These are phyloP conservation scores for Eremobia ochroleuca DNA, from an alignment of 2,888 invertebrate genomes.

Conservation along the genomic window DNA sequence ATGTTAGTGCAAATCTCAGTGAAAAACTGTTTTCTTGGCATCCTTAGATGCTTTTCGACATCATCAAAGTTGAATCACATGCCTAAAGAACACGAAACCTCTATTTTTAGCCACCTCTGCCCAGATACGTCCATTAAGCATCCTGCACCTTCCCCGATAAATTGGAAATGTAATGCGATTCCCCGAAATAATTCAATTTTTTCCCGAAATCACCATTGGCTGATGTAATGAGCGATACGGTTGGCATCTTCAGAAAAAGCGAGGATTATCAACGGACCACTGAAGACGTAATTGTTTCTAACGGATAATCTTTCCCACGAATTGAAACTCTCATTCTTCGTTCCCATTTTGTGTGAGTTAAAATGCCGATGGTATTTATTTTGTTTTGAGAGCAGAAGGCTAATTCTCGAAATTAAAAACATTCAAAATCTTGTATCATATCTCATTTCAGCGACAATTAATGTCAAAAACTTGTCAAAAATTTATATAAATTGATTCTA, in stretches of 20 bases:
- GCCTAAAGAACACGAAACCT: neutral
- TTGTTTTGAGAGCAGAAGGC: neutral
- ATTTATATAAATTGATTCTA: neutral
- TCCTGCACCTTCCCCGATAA: conserved; percentile 54
- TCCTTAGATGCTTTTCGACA: neutral
- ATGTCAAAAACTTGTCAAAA: neutral
- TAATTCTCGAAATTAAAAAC: neutral
- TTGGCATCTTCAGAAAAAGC: conserved; percentile 54
- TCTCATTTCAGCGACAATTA: neutral
- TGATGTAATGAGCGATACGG: conserved; percentile 62
- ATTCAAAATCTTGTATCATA: neutral
- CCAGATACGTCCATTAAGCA: conserved; percentile 53
- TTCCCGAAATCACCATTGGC: conserved; percentile 61
- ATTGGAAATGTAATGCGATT: conserved; percentile 71
- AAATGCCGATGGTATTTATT: conserved; percentile 16
- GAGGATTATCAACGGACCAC: conserved; percentile 64
- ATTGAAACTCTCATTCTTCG: conserved; percentile 63
- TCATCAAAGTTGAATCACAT: conserved; percentile 3
- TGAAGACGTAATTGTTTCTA: conserved; percentile 67
- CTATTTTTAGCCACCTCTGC: conserved; percentile 30
- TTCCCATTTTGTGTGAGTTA: conserved; percentile 32
- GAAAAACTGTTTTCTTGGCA: neutral
- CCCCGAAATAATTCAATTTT: conserved; percentile 68
- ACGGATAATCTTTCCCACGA: conserved; percentile 66
- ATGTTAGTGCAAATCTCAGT: neutral